Evolutionary conservation across 1,140 invertebrate species (phyloP).

Genomic region (Microplitis demolitor): DNA sequence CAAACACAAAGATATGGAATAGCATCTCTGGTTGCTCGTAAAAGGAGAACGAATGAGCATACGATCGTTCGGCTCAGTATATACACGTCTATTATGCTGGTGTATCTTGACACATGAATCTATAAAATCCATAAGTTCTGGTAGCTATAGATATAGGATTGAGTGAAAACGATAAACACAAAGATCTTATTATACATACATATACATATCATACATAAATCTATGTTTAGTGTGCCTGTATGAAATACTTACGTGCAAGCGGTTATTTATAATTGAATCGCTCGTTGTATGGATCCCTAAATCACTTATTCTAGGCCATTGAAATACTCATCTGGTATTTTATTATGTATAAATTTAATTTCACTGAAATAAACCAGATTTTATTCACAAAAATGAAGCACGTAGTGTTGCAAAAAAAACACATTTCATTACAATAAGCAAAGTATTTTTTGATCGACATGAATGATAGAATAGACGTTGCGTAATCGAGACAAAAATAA

Average conservation of each 20-base stretch:
- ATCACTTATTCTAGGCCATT: background rate
- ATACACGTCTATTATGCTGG: background rate
- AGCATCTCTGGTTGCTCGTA: slow-evolving; percentile 7
- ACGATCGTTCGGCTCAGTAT: background rate
- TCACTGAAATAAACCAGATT: too few relatives aligned
- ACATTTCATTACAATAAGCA: too few relatives aligned
- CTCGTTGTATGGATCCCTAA: too few relatives aligned
- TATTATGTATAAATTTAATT: too few relatives aligned
- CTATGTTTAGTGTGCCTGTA: background rate
- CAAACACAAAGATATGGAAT: slow-evolving; percentile 4
- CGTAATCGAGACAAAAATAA: slow-evolving; percentile 4
- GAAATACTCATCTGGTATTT: background rate
- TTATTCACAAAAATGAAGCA: too few relatives aligned
- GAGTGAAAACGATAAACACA: background rate
- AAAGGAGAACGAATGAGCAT: slow-evolving; percentile 9
- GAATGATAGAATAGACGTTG: background rate
- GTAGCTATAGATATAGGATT: too few relatives aligned
- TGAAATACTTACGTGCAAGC: background rate
- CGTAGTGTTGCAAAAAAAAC: too few relatives aligned
- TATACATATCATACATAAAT: background rate
- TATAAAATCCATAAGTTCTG: background rate
- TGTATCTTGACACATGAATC: slow-evolving; percentile 9
- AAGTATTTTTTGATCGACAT: background rate
- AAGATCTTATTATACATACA: background rate
- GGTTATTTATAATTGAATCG: background rate